Evolutionary conservation across 2,888 invertebrate species (phyloP).

Genomic region (Pharmacophagus antenor): DNA sequence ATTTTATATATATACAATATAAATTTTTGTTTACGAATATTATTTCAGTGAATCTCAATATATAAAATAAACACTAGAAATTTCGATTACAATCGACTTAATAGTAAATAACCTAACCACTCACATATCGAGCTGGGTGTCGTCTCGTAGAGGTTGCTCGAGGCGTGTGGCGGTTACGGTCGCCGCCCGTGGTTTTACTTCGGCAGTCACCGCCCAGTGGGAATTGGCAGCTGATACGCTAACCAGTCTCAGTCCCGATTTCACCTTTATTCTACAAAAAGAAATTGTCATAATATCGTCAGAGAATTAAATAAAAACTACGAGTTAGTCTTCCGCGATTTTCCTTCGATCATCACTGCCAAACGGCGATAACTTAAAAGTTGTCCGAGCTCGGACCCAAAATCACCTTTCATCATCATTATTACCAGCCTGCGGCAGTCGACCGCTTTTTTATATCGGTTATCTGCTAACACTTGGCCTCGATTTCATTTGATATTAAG

Average conservation of each 20-base stretch:
- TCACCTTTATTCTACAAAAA: constrained; percentile 89
- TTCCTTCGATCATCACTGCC: no score
- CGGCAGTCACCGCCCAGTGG: constrained; percentile 93
- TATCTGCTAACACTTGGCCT: no score
- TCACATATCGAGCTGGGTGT: constrained; percentile 61
- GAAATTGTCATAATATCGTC: constrained; percentile 25
- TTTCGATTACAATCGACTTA: background rate
- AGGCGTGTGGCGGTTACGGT: constrained; percentile 91
- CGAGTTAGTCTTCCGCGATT: no score
- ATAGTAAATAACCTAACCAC: constrained; percentile 33
- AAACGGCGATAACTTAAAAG: no score
- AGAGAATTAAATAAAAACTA: background rate
- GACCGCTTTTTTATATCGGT: no score
- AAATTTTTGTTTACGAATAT: no score
- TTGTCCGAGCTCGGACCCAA: no score
- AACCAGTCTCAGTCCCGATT: constrained; percentile 91
- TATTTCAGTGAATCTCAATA: no score
- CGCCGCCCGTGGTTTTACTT: constrained; percentile 92
- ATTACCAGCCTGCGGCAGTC: no score
- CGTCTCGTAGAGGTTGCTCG: constrained; percentile 68
- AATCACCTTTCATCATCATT: no score
- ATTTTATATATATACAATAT: no score
- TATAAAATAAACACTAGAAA: background rate
- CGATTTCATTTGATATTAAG: no score
- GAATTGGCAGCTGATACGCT: constrained; percentile 89